Evolutionary conservation across 2,113 vertebrate species (phyloP), one percentile per base, ranked within the genome.

Genomic region (Typhlomys cinereus): DNA sequence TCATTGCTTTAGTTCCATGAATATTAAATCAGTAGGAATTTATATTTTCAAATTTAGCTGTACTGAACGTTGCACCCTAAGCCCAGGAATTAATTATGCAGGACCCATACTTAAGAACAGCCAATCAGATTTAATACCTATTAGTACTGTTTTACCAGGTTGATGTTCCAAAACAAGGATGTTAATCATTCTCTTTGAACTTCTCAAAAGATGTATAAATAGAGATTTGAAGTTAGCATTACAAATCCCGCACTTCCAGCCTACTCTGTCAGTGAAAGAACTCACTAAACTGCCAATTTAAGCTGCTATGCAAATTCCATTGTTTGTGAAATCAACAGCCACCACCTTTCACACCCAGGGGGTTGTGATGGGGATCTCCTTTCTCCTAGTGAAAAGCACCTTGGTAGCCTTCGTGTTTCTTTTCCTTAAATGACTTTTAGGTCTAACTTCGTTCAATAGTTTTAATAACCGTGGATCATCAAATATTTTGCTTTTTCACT

Each of bases 121-220:
- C 94, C 91, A 93, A 79, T 94, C 84, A 87, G 50, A 70, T 21
- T 89, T 64, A 87, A 70, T 23, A 64, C 39, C n/a, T 89, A 78
- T 84, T 73, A 71, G 59, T 18, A 71, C n/a, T 36, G 2, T 92
- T 88, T 75, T 9, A 59, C 67, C 80, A 92, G 59, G 36, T 71
- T 87, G 62, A 82, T 59, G 73, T 74, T 81, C 74, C 36, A 92
- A 85, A 82, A 91, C 76, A 95, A 71, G 73, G 67, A 64, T 90
- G 46, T 78, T 95, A 90, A 76, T 83, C 90, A 94, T 89, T 81
- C 62, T 86, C 64, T 73, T 95, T 69, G n/a, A 93, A 76, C 23
- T 83, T 80, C 79, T 92, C 80, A 75, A 46, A 90, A 34, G 48
- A 54, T 92, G 78, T 84, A 69, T 81, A 91, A 92, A 83, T 71